Base-by-base conservation (phyloP, 1,140 invertebrate species). In the Drosophila carrolli region DNA sequence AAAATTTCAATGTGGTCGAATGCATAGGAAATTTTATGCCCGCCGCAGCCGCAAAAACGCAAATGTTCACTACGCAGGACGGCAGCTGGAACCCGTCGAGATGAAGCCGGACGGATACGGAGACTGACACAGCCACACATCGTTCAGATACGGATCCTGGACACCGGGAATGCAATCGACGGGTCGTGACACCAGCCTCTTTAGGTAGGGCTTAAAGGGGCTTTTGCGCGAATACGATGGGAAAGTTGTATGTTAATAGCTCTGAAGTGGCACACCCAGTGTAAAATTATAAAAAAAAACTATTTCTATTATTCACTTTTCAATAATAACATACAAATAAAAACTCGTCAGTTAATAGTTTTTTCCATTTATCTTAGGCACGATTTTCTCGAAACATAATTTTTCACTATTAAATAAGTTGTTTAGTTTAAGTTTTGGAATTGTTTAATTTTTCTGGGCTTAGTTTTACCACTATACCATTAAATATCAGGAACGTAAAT, bases 1-100 rank as follows among this genome's bases (percentile, higher is more conserved):
- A 89, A 88, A 89, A 73, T 89, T 88, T 89, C 55, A 78, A 81
- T 89, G 84, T 44, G 84, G 84, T 89, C 71, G 76, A 84, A 89
- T 89, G 84, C 85, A 89, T 89, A 77, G 77, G 58, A 89, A 89
- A 89, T 89, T 71, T 66, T 75, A 74, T 81, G 77, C 61, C 62
- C 50, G 55, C 81, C 81, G 59, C 81, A 89, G 74, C 84, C 84
- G 61, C 84, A 88, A 80, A 75, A 86, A 83, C 83, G 83, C 75
- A 88, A 86, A 86, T 86, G 83, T 86, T 86, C 79, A 83, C 79
- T 86, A 68, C 73, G 40, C 43, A 23, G 73, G 47, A 56, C 51
- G 47, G 60, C 50, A 63, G 53, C 13, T 48, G 58, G 43, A 48
- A 54, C 16, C 51, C 27, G 32, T 63, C 41, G 29, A 62, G 72